phyloP scores from a whole-genome alignment of 2,113 vertebrate genomes.

The Mustela lutreola region DNA sequence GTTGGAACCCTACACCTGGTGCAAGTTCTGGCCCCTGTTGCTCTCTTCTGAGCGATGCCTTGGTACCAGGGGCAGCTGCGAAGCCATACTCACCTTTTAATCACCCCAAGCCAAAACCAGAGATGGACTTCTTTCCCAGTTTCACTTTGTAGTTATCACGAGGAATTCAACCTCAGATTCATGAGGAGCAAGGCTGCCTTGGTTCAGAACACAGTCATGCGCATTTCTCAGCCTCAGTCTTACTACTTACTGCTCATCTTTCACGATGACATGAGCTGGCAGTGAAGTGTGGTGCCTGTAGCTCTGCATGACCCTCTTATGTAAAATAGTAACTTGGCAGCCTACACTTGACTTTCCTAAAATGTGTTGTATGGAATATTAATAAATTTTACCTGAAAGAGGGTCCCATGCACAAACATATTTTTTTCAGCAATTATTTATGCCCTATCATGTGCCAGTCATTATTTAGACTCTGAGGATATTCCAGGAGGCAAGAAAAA shows the following conservation, averaged over 20 bases:
- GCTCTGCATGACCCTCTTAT: neutral
- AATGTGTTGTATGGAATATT: neutral
- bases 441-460: neutral
- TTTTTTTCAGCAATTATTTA: neutral
- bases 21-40: neutral
- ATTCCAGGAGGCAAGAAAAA: neutral
- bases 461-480: neutral
- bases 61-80: neutral
- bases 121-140: neutral
- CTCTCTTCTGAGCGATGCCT: neutral
- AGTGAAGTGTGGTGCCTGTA: neutral
- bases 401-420: neutral
- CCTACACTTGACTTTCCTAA: neutral
- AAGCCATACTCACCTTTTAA: neutral
- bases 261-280: rapidly evolving
- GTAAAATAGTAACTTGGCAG: neutral
- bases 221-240: neutral
- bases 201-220: neutral
- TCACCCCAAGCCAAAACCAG: neutral
- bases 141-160: neutral
- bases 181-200: neutral
- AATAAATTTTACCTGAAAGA: neutral
- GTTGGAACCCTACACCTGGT: neutral
- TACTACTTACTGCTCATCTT: rapidly evolving
- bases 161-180: neutral